Evolutionary conservation across 1,140 invertebrate species (phyloP).

Genomic region (Eriosoma lanigerum): DNA sequence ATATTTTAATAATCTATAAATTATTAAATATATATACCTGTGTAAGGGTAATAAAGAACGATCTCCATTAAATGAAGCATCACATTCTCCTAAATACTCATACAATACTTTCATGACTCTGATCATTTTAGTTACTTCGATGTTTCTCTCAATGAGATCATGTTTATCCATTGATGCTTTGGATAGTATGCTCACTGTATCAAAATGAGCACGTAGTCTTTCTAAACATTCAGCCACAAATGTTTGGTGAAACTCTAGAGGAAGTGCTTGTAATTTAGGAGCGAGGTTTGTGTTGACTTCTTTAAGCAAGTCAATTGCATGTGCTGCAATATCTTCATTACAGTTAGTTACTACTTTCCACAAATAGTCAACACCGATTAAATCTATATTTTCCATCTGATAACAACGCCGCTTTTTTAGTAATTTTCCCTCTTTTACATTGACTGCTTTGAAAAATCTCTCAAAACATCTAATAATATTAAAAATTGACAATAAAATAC

Average conservation of each 20-base stretch:
- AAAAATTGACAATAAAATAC: too few species aligned
- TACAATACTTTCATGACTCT: conserved; percentile 90
- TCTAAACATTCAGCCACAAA: conserved; percentile 89
- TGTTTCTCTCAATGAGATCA: conserved; percentile 40
- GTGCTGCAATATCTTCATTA: conserved; percentile 85
- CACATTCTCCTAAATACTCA: conserved; percentile 95
- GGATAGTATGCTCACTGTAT: conserved; percentile 66
- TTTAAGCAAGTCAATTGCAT: conserved; percentile 87
- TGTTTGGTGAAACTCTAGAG: conserved; percentile 83
- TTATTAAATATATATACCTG: conserved; percentile 62
- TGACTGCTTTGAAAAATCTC: conserved; percentile 96
- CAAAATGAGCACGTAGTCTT: conserved; percentile 78
- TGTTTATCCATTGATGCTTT: conserved; percentile 38
- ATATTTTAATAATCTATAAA: conserved; percentile 27
- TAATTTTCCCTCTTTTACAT: conserved; percentile 91
- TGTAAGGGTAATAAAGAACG: conserved; percentile 84
- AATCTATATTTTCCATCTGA: conserved; percentile 80
- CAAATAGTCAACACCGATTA: conserved; percentile 94
- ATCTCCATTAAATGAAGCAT: conserved; percentile 87
- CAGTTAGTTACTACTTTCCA: conserved; percentile 90
- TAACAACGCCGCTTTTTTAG: conserved; percentile 82
- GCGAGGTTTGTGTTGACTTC: conserved; percentile 94
- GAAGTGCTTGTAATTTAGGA: conserved; percentile 74
- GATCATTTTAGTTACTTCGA: conserved; percentile 87
- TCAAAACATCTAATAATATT: conserved; percentile 73